Percentiles rank a stretch among this genome's conserved stretches.
These are phyloP conservation scores for Dione vanillae DNA, from an alignment of 2,888 invertebrate genomes.

Conservation along the genomic window DNA sequence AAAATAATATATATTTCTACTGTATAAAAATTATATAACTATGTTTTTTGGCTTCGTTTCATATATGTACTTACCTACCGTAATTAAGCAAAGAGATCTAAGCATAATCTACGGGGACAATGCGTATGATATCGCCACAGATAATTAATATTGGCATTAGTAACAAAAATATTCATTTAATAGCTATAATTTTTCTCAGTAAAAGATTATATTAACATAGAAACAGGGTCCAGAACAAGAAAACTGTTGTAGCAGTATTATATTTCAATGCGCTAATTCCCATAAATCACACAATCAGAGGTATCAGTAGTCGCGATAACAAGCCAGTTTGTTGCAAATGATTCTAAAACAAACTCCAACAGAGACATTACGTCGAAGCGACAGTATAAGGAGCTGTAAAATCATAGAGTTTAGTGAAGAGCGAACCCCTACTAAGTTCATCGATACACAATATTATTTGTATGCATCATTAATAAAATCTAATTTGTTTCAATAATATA, in stretches of 20 bases:
- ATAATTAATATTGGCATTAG: too few species aligned
- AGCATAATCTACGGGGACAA: too few species aligned
- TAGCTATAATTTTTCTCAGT: not conserved
- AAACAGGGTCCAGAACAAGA: not conserved
- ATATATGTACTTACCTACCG: too few species aligned
- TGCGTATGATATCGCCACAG: too few species aligned
- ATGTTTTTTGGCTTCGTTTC: too few species aligned
- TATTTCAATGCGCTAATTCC: constrained; percentile 42
- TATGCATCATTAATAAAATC: constrained; percentile 44
- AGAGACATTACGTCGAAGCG: constrained; percentile 54
- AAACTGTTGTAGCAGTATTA: constrained; percentile 37
- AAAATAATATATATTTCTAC: too few species aligned
- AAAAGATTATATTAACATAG: not conserved
- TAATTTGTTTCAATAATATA: not conserved
- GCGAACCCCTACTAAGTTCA: constrained; percentile 49
- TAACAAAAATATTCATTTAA: not conserved
- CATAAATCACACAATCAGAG: constrained; percentile 41
- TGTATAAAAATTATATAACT: too few species aligned
- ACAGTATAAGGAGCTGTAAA: constrained; percentile 63
- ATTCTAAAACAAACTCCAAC: constrained; percentile 46
- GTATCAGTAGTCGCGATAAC: constrained; percentile 43
- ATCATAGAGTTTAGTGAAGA: constrained; percentile 48
- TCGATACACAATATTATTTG: constrained; percentile 50
- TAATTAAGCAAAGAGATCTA: too few species aligned
- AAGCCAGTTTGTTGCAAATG: constrained; percentile 46